Base-by-base conservation (phyloP, 2,888 invertebrate species). In the Xestobium rufovillosum region DNA sequence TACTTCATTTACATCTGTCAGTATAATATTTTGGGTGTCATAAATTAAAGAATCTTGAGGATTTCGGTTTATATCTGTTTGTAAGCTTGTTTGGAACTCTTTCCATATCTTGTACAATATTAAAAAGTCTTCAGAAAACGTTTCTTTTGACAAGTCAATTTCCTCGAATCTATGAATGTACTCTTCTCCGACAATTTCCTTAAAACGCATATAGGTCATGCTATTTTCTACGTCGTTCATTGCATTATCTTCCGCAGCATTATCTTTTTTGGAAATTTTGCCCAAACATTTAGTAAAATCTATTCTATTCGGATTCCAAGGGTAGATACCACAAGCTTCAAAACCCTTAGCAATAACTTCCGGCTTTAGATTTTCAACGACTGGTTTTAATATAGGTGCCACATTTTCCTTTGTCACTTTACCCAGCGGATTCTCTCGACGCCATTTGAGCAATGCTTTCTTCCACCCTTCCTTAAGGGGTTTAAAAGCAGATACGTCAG, bases 391-490 rank as follows among this genome's bases (percentile, higher is more conserved):
- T 16, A 38, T 33, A 3, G 32, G 32, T 13, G 38, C 38, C 16
- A 38, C 36, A 13, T 32, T 23, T 34, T 41, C 29, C 15, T 29
- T 32, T 10, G 34, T 16, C 13, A 34, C 25, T 14, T 11, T 14
- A 38, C 25, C 37, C 38, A 28, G 44, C 23, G 23, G 42, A 38
- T 48, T 49, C 30, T 3, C 44, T 34, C 39, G 48, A 41, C 56
- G 58, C 48, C 35, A 44, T 3, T 50, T 43, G 52, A 47, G 47
- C 2, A 52, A 51, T 49, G 60, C 51, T 12, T 42, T 46, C 23
- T 48, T 45, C 46, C 48, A 47, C 15, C 33, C 36, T 2, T 29
- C 32, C 11, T 49, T 49, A 2, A 47, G 26, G 0, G 47, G 46
- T 14, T 45, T 47, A 15, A 50, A 44, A 1, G 44, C 43, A 6